A percentile compares a stretch with the other conserved stretches of the same genome.
These are phyloP conservation scores for Rhinophrynus dorsalis DNA, from an alignment of 2,797 vertebrate genomes.

Conservation along the genomic window DNA sequence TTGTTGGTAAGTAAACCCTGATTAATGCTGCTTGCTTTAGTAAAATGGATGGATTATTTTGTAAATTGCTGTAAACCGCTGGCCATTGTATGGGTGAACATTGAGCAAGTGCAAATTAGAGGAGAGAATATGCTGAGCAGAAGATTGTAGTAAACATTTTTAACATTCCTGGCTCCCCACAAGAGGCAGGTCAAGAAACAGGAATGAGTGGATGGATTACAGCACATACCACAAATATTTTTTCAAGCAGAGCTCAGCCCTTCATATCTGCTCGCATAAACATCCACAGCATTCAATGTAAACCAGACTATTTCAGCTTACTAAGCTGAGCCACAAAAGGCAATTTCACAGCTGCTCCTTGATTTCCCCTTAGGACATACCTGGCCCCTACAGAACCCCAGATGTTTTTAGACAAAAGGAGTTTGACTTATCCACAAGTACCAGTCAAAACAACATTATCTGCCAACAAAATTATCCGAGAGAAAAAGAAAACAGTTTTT, in stretches of 20 bases:
- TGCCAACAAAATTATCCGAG: slow-evolving; percentile 28
- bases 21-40: slow-evolving; percentile 7
- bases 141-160: slow-evolving; percentile 68
- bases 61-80: slow-evolving; percentile 9
- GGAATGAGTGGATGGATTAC: slow-evolving; percentile 71
- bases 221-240: slow-evolving; percentile 81
- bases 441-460: slow-evolving; percentile 37
- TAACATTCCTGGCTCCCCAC: slow-evolving; percentile 76
- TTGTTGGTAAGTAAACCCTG: not conserved
- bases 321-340: slow-evolving; percentile 22
- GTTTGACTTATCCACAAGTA: slow-evolving; percentile 21
- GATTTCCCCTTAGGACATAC: slow-evolving; percentile 20
- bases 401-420: slow-evolving; percentile 40
- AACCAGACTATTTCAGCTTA: slow-evolving; percentile 10
- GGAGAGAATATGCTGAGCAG: slow-evolving; percentile 60
- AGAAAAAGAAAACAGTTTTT: slow-evolving; percentile 28
- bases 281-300: slow-evolving; percentile 56
- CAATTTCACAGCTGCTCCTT: slow-evolving; percentile 42
- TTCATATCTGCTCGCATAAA: slow-evolving; percentile 62
- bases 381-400: slow-evolving; percentile 33
- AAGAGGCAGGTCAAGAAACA: slow-evolving; percentile 76
- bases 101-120: slow-evolving; percentile 44
- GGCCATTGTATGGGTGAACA: slow-evolving; percentile 20
- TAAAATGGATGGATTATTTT: slow-evolving; percentile 17
- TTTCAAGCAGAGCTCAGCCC: slow-evolving; percentile 59